phyloP scores from a whole-genome alignment of 2,888 invertebrate genomes.

The Agrotis puta region DNA sequence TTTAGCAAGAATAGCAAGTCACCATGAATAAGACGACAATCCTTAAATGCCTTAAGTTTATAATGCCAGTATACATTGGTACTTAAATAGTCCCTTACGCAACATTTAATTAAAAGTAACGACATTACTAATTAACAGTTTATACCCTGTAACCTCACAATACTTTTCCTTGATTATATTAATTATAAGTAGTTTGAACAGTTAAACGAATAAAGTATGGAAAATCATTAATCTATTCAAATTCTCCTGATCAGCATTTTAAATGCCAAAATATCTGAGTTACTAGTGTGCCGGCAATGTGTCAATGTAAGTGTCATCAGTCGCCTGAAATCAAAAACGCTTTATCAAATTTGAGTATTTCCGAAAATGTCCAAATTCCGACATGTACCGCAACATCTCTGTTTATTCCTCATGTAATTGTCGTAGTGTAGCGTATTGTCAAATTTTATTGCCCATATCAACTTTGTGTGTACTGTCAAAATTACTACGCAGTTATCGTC shows the following conservation, averaged over 20 bases:
- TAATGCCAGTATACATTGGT: conserved; percentile 38
- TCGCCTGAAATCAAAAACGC: background rate
- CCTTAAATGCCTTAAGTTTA: conserved; percentile 58
- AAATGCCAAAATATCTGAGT: too few species aligned
- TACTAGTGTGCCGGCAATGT: too few species aligned
- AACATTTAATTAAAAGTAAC: conserved; percentile 9
- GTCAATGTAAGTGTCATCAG: background rate
- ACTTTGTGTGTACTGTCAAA: conserved; percentile 74
- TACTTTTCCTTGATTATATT: too few species aligned
- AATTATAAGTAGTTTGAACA: too few species aligned
- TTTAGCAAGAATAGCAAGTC: conserved; percentile 30
- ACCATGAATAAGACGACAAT: conserved; percentile 43
- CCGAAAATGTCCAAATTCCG: background rate
- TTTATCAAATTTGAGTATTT: background rate
- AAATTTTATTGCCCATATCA: conserved; percentile 89
- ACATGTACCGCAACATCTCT: conserved; percentile 69
- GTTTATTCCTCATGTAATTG: conserved; percentile 84
- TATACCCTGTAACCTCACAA: too few species aligned
- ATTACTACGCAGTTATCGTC: conserved; percentile 59
- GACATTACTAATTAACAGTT: background rate
- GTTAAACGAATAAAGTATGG: too few species aligned
- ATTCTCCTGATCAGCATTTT: too few species aligned
- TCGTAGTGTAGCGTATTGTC: conserved; percentile 81
- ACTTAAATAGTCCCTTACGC: conserved; percentile 15
- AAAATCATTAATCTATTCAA: too few species aligned